Conservation (phyloP, 2,113 vertebrate species). For the Bucco capensis region DNA sequence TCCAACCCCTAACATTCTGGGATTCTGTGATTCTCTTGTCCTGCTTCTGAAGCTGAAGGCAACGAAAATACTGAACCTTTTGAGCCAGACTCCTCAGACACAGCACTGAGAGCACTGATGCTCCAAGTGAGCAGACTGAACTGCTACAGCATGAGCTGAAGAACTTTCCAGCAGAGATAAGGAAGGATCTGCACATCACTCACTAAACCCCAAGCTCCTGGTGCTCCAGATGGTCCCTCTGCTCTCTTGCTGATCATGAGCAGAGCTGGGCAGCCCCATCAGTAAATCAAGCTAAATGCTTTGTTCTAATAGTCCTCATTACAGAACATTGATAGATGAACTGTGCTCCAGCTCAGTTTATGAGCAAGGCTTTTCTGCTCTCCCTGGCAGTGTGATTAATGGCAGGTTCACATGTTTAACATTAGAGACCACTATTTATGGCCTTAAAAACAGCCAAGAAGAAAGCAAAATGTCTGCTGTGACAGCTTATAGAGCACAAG, state of each 20-base stretch:
- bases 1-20: no score
- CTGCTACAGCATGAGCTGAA: not conserved
- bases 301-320: conserved; percentile 63
- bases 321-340: conserved; percentile 57
- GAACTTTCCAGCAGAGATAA: not conserved
- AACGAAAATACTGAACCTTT: not conserved
- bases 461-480: conserved; percentile 52
- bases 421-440: conserved; percentile 56
- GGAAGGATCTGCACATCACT: not conserved
- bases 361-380: conserved; percentile 41
- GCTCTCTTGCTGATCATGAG: conserved; percentile 46
- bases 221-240: conserved; percentile 31
- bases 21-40: no score
- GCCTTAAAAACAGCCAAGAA: conserved; percentile 58
- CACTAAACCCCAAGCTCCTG: not conserved
- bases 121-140: not conserved
- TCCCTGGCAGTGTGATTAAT: conserved; percentile 53
- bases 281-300: conserved; percentile 60
- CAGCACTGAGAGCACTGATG: not conserved
- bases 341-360: conserved; percentile 47
- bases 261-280: conserved; percentile 31
- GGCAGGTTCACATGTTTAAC: conserved; percentile 57
- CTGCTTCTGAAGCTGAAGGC: not conserved
- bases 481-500: conserved; percentile 46
- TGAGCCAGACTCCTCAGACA: not conserved